Conservation (phyloP, 2,888 invertebrate species). For the Didymodactylos carnosus region DNA sequence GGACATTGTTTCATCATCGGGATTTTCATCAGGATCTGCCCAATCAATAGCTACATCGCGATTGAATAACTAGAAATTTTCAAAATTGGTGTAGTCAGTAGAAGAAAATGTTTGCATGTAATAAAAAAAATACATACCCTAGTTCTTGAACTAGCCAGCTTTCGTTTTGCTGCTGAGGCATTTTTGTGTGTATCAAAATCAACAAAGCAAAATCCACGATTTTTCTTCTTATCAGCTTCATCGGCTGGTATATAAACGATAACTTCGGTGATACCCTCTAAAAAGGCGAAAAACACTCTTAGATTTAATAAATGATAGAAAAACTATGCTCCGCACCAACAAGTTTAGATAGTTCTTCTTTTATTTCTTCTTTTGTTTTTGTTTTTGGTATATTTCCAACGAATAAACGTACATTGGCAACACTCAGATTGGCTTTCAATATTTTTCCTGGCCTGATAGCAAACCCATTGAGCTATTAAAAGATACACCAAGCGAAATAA, state of each 20-base stretch:
- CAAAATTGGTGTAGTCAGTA: slow-evolving; percentile 89
- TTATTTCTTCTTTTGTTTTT: slow-evolving; percentile 99
- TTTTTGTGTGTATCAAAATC: slow-evolving; percentile 98
- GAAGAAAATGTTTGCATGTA: slow-evolving; percentile 35
- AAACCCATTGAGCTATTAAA: slow-evolving; percentile 80
- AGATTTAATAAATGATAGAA: background rate
- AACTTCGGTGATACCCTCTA: slow-evolving; percentile 90
- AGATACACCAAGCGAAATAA: background rate
- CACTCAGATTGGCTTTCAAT: slow-evolving; percentile 99
- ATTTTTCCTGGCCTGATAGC: slow-evolving; percentile 99
- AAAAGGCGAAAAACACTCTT: background rate
- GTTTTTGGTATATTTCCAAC: slow-evolving; percentile 99
- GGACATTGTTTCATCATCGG: slow-evolving; percentile 64
- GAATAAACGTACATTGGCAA: slow-evolving; percentile 99
- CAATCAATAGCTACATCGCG: slow-evolving; percentile 53
- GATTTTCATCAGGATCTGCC: slow-evolving; percentile 99
- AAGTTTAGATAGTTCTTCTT: slow-evolving; percentile 89
- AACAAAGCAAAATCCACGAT: slow-evolving; percentile 97
- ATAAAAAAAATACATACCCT: slow-evolving; percentile 25
- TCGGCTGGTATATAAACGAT: slow-evolving; percentile 99
- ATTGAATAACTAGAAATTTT: slow-evolving; percentile 16
- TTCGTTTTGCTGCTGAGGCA: slow-evolving; percentile 85
- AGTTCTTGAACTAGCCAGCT: slow-evolving; percentile 45
- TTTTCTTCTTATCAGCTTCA: slow-evolving; percentile 59
- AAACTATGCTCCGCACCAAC: background rate